These are phyloP conservation scores for Psittacara wagleri DNA, from an alignment of 2,113 vertebrate genomes.

Conservation along the genomic window DNA sequence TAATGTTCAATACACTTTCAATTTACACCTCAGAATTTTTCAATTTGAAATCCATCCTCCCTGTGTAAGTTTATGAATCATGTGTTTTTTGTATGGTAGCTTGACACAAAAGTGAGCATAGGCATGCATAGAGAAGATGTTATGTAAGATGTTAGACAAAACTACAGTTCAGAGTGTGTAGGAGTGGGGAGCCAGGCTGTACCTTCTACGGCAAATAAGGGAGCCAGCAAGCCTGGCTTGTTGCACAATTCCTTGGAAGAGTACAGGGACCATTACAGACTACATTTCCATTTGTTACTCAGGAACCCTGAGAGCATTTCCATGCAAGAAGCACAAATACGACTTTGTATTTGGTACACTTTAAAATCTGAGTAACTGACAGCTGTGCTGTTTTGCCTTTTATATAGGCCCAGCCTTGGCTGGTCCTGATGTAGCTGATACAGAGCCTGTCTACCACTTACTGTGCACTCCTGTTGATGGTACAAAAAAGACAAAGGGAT, in stretches of 20 bases:
- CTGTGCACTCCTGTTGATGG: accelerated
- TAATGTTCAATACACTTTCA: neutral
- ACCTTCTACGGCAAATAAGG: accelerated
- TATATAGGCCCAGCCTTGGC: neutral
- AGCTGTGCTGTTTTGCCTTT: neutral
- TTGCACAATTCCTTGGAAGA: neutral
- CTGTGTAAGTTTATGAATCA: neutral
- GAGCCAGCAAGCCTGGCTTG: neutral
- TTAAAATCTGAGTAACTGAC: neutral
- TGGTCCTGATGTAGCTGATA: neutral
- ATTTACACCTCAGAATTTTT: neutral
- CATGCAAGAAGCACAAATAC: accelerated
- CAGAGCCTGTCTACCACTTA: accelerated
- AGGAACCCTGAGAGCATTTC: neutral
- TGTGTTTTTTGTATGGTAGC: neutral
- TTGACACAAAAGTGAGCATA: neutral
- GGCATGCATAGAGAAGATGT: neutral
- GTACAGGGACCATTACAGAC: neutral
- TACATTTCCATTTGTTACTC: accelerated
- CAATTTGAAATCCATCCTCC: neutral
- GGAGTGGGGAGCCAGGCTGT: neutral
- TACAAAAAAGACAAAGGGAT: neutral
- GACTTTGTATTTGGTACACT: accelerated
- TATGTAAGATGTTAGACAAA: neutral
- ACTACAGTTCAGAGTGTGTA: neutral